Conservation (phyloP, 2,113 vertebrate genomes). For the Oxyruncus cristatus region DNA sequence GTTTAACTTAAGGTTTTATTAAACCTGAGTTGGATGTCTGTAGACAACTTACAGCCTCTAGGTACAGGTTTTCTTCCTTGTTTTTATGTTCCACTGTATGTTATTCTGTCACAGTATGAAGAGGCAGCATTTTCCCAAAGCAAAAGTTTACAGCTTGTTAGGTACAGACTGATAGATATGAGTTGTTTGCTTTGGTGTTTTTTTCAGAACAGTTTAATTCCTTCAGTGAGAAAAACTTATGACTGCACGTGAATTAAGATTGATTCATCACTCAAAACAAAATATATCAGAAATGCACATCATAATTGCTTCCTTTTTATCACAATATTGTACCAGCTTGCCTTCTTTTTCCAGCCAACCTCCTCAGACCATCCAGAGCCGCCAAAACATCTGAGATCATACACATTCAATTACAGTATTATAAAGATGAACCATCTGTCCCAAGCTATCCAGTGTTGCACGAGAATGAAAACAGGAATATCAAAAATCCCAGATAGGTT, state of each 20-base stretch:
- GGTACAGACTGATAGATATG: background rate
- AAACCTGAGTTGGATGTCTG: background rate
- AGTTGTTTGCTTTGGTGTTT: background rate
- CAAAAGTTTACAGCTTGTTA: background rate
- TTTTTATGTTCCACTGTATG: background rate
- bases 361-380: background rate
- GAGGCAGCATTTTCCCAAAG: background rate
- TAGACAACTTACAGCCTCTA: background rate
- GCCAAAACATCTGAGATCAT: constrained; percentile 33
- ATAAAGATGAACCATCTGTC: constrained; percentile 47
- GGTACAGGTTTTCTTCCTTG: background rate
- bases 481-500: background rate
- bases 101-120: background rate
- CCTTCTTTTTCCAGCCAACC: background rate
- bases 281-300: constrained; percentile 24
- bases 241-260: background rate
- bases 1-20: background rate
- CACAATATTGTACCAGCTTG: constrained; percentile 27
- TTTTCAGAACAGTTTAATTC: background rate
- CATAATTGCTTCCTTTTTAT: constrained; percentile 25
- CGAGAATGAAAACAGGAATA: background rate
- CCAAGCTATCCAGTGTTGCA: background rate
- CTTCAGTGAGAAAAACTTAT: background rate
- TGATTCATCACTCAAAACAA: background rate
- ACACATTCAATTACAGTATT: background rate